Conservation (phyloP, 2,113 vertebrate species). For the Microtus oregoni region DNA sequence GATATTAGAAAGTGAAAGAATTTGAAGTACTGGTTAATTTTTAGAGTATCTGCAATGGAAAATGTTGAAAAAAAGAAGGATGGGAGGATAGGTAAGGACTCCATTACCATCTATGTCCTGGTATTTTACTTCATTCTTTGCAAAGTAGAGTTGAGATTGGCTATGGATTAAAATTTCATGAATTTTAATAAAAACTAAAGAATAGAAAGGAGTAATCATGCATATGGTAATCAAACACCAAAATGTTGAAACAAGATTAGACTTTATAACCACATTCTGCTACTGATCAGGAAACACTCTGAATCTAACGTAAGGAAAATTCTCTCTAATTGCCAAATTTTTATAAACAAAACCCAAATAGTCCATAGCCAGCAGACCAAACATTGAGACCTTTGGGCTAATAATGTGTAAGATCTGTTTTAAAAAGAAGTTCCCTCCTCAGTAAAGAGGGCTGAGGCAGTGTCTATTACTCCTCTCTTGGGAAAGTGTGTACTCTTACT, state of each 20-base stretch:
- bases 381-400: slow-evolving; percentile 70
- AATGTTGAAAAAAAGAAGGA: not conserved
- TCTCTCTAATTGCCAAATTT: slow-evolving; percentile 69
- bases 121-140: slow-evolving; percentile 50
- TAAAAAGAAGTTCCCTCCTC: slow-evolving; percentile 60
- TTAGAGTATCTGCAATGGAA: not conserved
- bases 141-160: slow-evolving; percentile 52
- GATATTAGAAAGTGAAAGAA: slow-evolving; percentile 16
- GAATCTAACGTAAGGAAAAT: slow-evolving; percentile 52
- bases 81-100: not conserved
- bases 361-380: slow-evolving; percentile 76
- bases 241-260: slow-evolving; percentile 44
- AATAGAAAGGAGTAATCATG: slow-evolving; percentile 71
- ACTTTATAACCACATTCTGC: slow-evolving; percentile 31
- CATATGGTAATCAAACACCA: slow-evolving; percentile 17
- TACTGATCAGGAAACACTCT: slow-evolving; percentile 34
- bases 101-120: slow-evolving; percentile 60
- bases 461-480: slow-evolving; percentile 43
- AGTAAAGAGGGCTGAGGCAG: slow-evolving; percentile 20
- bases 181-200: slow-evolving; percentile 67
- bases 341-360: slow-evolving; percentile 62
- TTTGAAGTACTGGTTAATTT: slow-evolving; percentile 35
- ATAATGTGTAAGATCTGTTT: slow-evolving; percentile 48
- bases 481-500: slow-evolving; percentile 68
- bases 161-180: slow-evolving; percentile 8